Evolutionary conservation across 2,113 vertebrate genomes (phyloP), one percentile per base, ranked within the genome.

Genomic region (Centropus bengalensis): DNA sequence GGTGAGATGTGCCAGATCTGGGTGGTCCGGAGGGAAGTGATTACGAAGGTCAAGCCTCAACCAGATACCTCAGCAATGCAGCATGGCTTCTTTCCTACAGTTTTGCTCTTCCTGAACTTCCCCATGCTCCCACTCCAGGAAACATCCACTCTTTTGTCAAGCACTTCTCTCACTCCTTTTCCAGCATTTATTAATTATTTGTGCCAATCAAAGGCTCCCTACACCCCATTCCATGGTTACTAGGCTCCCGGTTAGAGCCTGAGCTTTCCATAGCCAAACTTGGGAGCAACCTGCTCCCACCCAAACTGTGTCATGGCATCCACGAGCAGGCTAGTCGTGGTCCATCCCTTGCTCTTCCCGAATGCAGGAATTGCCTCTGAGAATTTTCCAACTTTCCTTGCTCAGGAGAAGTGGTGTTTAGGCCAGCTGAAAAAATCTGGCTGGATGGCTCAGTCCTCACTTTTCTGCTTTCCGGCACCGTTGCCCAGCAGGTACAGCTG

Each of bases 61-160:
- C 10, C 52, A 49, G 52, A 2, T 45, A 26, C 40, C 67, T 52
- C 40, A 71, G 73, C 64, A 89, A 47, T 10, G 26, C 0, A 0
- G 38, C 20, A 3, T 2, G 32, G 47, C 58, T 89, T 40, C 17
- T 12, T 68, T 66, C 30, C 21, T 44, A 19, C 2, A 49, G 52
- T 40, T 68, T 12, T 69, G 40, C 40, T 89, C 14, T 75, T 28
- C 62, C 26, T 0, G 0, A 59, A 15, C 5, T 23, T 33, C 52
- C 59, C 62, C 68, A 32, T 55, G 38, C 42, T 82, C 30, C 49
- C 16, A 9, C 30, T 49, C 44, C 42, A 60, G 40, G 42, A 76
- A 89, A 56, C 58, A 44, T 6, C 24, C 16, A 27, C 22, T 23
- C 67, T 63, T 79, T 32, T 62, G 44, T 80, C 92, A 85, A 78